Evolutionary conservation across 2,797 vertebrate genomes (phyloP), one percentile per base, ranked within the genome.

Genomic region (Karalla daura): DNA sequence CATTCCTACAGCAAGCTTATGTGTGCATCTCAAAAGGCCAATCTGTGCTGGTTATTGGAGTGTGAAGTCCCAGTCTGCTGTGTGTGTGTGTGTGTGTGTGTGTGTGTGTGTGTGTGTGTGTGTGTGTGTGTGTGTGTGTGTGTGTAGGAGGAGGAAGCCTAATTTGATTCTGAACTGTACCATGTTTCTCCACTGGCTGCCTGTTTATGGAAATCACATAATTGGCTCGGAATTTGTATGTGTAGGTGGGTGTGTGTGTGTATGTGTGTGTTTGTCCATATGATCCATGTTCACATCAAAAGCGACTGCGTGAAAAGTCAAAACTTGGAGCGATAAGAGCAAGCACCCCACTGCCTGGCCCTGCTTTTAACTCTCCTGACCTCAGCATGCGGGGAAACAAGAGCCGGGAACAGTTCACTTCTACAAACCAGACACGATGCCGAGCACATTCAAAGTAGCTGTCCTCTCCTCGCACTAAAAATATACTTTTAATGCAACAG

Each of bases 171-270:
- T 61, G 47, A 15, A 63, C 62, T 61, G 43, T 58, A 78, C 63
- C 68, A 71, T 82, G 80, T 81, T 77, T 68, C 81, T 78, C 53
- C 50, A 70, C 70, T 76, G 52, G 64, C 62, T 83, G 60, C 59
- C 62, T 82, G 63, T 86, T 86, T 84, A 81, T 85, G 74, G 59
- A 79, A 84, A 78, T 82, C 70, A 53, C 56, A 80, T 78, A 84
- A 80, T 61, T 83, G 60, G 27, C 24, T 53, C 6, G 13, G 45
- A 64, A 51, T 74, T 13, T 59, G 18, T 68, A 44, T 60, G 46
- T 63, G 25, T 68, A 7, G 36, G 18, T 50, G 15, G 41, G 21
- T 32, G 17, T 53, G 11, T 54, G 10, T 45, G n/a, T 59, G 35
- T 54, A 39, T 13, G 15, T 9, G 33, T 37, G 24, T 54, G 5